A percentile compares a stretch with the other conserved stretches of the same genome.
These are phyloP conservation scores for Myocastor coypus DNA, from an alignment of 2,113 vertebrate species.

Conservation along the genomic window DNA sequence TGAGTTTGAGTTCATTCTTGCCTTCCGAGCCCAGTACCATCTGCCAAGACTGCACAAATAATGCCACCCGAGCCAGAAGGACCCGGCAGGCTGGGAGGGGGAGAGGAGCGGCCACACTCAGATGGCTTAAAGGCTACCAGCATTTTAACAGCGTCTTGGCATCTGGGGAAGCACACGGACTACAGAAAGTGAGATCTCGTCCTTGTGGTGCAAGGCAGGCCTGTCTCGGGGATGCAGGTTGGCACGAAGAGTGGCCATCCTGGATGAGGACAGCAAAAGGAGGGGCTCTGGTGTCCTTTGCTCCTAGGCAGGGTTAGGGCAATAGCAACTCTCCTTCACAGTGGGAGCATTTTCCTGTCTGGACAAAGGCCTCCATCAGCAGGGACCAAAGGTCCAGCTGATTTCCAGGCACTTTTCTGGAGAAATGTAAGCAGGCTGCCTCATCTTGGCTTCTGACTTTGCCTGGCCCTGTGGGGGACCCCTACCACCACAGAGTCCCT, in stretches of 20 bases:
- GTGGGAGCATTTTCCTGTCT: too few relatives aligned
- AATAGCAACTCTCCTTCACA: neutral
- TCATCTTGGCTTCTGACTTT: neutral
- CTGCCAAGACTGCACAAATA: slow-evolving; percentile 18
- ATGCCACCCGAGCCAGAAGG: neutral
- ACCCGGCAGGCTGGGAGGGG: neutral
- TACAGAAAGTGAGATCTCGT: slow-evolving; percentile 8
- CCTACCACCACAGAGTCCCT: neutral
- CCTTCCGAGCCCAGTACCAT: slow-evolving; percentile 48
- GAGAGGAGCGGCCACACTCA: neutral
- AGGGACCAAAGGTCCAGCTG: neutral
- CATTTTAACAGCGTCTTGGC: neutral
- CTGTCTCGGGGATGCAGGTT: neutral
- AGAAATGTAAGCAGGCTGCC: neutral
- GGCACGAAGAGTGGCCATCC: neutral
- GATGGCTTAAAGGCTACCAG: slow-evolving; percentile 28
- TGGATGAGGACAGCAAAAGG: accelerated
- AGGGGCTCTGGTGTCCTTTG: accelerated
- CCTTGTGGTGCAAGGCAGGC: neutral
- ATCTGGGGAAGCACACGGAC: neutral
- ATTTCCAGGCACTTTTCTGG: neutral
- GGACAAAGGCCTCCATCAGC: neutral
- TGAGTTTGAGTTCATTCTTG: slow-evolving; percentile 48
- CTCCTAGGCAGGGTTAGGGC: neutral
- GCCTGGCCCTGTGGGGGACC: too few relatives aligned